These are phyloP conservation scores for Chiloscyllium plagiosum DNA, from an alignment of 2,113 vertebrate genomes.

Conservation along the genomic window DNA sequence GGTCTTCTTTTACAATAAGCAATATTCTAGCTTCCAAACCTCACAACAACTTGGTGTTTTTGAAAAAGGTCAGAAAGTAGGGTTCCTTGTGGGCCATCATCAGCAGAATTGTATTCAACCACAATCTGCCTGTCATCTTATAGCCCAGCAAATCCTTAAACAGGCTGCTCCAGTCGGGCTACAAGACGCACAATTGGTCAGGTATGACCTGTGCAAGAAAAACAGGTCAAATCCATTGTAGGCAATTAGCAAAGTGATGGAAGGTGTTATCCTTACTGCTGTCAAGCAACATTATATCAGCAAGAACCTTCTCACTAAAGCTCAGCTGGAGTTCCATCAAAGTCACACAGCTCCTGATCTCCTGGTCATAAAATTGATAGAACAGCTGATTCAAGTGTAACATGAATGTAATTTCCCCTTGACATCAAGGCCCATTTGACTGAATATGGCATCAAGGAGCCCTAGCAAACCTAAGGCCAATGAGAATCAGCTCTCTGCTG, in stretches of 20 bases:
- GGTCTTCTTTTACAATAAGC: background rate
- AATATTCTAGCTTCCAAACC: background rate
- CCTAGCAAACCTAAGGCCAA: background rate
- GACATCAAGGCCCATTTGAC: no score
- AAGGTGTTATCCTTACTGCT: background rate
- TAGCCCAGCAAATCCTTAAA: background rate
- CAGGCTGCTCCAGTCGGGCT: background rate
- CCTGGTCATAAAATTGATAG: background rate
- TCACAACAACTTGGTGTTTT: background rate
- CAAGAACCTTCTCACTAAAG: background rate
- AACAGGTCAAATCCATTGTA: background rate
- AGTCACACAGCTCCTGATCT: background rate
- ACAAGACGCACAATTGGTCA: background rate
- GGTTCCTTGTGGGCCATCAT: background rate
- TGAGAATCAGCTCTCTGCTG: background rate
- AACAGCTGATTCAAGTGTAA: background rate
- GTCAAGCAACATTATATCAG: background rate
- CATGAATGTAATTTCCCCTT: no score
- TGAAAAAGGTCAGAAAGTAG: background rate
- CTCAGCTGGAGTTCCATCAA: background rate
- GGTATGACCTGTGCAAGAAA: background rate
- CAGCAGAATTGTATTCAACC: background rate
- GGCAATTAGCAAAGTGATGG: background rate
- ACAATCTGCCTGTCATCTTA: background rate
- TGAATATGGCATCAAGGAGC: background rate